Conservation (phyloP, 1,140 invertebrate species). For the Meloidogyne floridensis region DNA sequence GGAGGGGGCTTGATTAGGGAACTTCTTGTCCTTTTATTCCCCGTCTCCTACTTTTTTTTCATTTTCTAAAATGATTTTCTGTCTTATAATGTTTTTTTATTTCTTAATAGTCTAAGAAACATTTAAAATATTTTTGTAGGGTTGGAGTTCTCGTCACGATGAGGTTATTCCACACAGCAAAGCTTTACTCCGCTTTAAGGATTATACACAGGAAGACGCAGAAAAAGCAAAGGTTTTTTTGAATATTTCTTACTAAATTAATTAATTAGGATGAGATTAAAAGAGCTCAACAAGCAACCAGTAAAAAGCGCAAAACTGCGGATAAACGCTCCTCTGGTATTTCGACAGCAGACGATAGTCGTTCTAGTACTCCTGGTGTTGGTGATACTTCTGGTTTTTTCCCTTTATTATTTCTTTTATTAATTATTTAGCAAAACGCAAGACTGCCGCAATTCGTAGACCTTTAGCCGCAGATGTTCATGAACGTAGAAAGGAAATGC, state of each 20-base stretch:
- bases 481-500: constrained; percentile 34
- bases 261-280: constrained; percentile 41
- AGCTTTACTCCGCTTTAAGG: constrained; percentile 35
- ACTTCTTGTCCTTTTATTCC: too few species aligned
- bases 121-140: constrained; percentile 30
- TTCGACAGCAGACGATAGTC: constrained; percentile 25
- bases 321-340: constrained; percentile 6
- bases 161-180: constrained; percentile 35
- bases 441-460: background rate
- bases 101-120: background rate
- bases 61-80: background rate
- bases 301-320: constrained; percentile 35
- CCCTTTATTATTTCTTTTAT: background rate
- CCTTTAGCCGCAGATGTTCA: constrained; percentile 4
- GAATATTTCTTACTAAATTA: background rate
- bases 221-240: constrained; percentile 35
- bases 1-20: background rate
- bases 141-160: constrained; percentile 42
- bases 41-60: background rate
- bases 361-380: constrained; percentile 32
- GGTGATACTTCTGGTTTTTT: constrained; percentile 9
- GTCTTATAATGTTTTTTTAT: background rate
- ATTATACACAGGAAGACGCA: constrained; percentile 35
- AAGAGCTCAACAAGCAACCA: constrained; percentile 30
- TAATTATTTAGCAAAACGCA: constrained; percentile 22